Evolutionary conservation across 2,888 invertebrate genomes (phyloP), one percentile per base, ranked within the genome.

Genomic region (Brachycybe producta): DNA sequence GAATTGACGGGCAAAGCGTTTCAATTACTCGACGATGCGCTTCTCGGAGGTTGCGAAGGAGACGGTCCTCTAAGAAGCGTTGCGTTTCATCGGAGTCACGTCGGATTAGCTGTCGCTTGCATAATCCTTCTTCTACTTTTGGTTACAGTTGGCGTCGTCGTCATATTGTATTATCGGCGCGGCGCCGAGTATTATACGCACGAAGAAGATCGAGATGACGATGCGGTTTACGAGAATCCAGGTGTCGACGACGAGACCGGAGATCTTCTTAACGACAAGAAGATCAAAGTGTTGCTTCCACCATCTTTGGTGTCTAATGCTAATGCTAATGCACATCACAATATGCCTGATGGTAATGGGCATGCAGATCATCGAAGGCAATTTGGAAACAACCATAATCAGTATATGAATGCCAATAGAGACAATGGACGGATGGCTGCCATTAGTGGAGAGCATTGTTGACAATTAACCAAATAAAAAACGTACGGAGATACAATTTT

Each of bases 181-280:
- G 78, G 80, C 3, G 79, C 80, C 3, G 76, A 77, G 41, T 85
- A 85, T 67, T 84, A 84, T 64, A 85, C 84, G 8, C 77, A 83
- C 62, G 84, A 84, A 65, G 83, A 82, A 63, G 78, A 79, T 56
- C 67, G 71, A 53, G 61, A 60, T 17, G 61, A 61, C n/a, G 52
- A 55, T 19, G 55, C 51, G 2, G 49, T 54, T 15, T 54, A 54
- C 44, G 54, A 54, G 38, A 54, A 54, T 27, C 54, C 51, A n/a
- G 51, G 48, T 1, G 52, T 47, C 4, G 54, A 54, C 19, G 54
- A 54, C 28, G 54, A 54, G 24, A 52, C 49, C 11, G 54, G 54
- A 17, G 54, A 54, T 27, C 35, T 53, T 17, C 23, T 54, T 13
- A 48, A 19, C 48, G 48, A 48, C 17, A 48, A 48, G 35, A 48